These are phyloP conservation scores for Papilio demoleus DNA, from an alignment of 2,888 invertebrate species.

Conservation along the genomic window DNA sequence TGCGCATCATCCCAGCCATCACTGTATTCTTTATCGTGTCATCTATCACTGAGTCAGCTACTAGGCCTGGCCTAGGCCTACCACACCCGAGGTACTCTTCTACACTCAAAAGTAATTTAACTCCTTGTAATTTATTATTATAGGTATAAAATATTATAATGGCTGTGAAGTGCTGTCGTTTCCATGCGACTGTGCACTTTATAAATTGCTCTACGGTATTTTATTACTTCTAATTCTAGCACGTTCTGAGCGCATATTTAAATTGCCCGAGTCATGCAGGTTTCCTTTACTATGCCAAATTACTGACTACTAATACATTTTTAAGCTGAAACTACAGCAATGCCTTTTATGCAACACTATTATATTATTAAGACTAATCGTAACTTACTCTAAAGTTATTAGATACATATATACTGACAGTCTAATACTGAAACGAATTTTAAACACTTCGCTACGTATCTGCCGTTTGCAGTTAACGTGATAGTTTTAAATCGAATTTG, in stretches of 20 bases:
- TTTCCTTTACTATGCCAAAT: constrained; percentile 31
- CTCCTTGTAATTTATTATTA: no score
- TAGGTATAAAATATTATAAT: constrained; percentile 19
- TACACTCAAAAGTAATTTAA: no score
- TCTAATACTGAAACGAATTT: no score
- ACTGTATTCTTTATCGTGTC: no score
- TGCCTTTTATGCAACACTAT: background rate
- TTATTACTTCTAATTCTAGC: constrained; percentile 33
- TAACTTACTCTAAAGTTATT: background rate
- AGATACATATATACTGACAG: background rate
- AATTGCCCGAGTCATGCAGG: constrained; percentile 13
- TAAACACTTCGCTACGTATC: no score
- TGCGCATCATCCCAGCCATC: no score
- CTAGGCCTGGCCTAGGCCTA: no score
- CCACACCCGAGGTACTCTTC: no score
- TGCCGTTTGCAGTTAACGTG: no score
- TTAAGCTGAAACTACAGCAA: background rate
- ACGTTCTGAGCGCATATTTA: constrained; percentile 26
- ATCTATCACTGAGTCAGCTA: no score
- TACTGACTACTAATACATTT: constrained; percentile 14
- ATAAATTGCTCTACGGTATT: constrained; percentile 23
- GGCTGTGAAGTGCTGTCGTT: constrained; percentile 25
- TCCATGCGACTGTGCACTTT: constrained; percentile 22
- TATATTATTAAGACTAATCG: background rate
- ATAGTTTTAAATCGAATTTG: no score